A percentile compares a stretch with the other conserved stretches of the same genome.
phyloP scores from a whole-genome alignment of 2,113 vertebrate genomes.

The Boleophthalmus pectinirostris region DNA sequence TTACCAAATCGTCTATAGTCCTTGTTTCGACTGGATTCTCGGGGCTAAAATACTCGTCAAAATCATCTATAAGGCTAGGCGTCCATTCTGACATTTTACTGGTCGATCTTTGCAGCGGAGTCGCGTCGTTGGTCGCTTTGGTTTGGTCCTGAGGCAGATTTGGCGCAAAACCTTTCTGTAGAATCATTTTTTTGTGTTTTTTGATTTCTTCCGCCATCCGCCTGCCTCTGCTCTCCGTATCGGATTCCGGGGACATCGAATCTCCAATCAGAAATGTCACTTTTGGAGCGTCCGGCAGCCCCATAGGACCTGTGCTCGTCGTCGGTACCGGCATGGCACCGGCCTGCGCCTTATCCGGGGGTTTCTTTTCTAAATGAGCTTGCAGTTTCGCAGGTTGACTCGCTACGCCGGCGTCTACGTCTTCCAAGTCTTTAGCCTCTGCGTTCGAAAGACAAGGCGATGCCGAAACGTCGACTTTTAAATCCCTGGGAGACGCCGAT shows the following conservation, averaged over 20 bases:
- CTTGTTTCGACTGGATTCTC: slow-evolving; percentile 85
- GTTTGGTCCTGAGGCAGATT: slow-evolving; percentile 85
- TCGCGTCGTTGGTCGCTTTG: slow-evolving; percentile 68
- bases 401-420: slow-evolving; percentile 34
- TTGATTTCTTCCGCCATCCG: slow-evolving; percentile 83
- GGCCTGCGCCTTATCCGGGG: slow-evolving; percentile 84
- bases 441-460: slow-evolving; percentile 9
- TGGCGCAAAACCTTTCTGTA: slow-evolving; percentile 39
- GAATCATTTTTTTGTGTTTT: slow-evolving; percentile 80
- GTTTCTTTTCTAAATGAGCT: slow-evolving; percentile 85
- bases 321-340: slow-evolving; percentile 41
- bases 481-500: slow-evolving; percentile 74
- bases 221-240: slow-evolving; percentile 87
- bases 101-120: slow-evolving; percentile 70
- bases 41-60: slow-evolving; percentile 87
- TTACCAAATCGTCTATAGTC: slow-evolving; percentile 84
- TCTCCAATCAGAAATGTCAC: slow-evolving; percentile 97
- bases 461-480: slow-evolving; percentile 25
- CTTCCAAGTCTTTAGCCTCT: slow-evolving; percentile 49
- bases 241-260: slow-evolving; percentile 97
- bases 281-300: slow-evolving; percentile 76
- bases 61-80: slow-evolving; percentile 82
- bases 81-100: slow-evolving; percentile 82
- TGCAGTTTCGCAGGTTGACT: slow-evolving; percentile 46
- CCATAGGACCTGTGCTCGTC: slow-evolving; percentile 38